Evolutionary conservation across 1,140 invertebrate genomes (phyloP), one percentile per base, ranked within the genome.

Genomic region (Paraescarpia echinospica): DNA sequence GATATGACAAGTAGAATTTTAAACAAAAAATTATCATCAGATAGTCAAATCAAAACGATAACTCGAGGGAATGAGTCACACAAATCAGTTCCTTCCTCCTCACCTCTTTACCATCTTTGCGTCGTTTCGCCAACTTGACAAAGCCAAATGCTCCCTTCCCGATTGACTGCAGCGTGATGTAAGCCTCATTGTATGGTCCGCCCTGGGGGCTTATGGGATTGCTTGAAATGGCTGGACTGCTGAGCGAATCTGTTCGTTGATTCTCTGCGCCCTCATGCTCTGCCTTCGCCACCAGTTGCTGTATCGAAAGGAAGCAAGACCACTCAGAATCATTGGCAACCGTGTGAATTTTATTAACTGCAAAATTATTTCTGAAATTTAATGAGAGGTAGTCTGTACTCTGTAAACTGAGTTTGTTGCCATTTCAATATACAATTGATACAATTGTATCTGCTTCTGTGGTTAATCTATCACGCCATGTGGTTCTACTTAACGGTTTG

Each of bases 61-160:
- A 41, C 4, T 12, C 12, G 41, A 41, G 41, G 41, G 41, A 41
- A 12, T 41, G 41, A 41, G 12, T 41, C 41, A 41, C 41, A 41
- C 12, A 12, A 4, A 41, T n/a, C 41, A 6, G 41, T 41, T 12
- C 41, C 12, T 41, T 12, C 35, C 18, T 77, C 33, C 93, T 93
- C 95, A 96, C 96, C 95, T 97, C 95, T 90, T 97, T 94, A 0
- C 96, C 96, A 95, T 97, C 97, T 0, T 96, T 95, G 92, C 97
- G 97, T 33, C 97, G 95, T 94, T 96, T 97, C 31, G 97, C 97
- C 96, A 97, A 96, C 94, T 97, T 97, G 0, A 98, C 97, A 94
- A 97, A 98, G 0, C 97, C 97, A 96, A 97, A 98, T 2, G 97
- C 97, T 41, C 97, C 97, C 95, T 97, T 97, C 1, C 97, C 97